Conservation (phyloP, 2,797 vertebrate genomes). For the Mycteria americana region DNA sequence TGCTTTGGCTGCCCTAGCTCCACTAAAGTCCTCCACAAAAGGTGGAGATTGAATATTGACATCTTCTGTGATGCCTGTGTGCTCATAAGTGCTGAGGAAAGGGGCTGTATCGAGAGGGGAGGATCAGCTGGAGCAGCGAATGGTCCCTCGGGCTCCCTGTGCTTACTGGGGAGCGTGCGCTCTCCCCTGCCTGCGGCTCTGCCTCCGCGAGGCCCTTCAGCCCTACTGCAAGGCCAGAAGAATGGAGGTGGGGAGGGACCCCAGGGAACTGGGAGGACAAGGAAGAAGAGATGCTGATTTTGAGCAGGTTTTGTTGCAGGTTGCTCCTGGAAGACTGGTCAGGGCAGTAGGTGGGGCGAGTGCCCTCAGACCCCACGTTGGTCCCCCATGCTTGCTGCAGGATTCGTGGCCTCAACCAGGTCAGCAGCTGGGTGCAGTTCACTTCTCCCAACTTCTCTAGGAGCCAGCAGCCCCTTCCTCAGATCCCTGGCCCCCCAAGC, state of each 20-base stretch:
- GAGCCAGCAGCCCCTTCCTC: neutral
- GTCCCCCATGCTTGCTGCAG: neutral
- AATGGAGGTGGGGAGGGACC: neutral
- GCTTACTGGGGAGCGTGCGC: neutral
- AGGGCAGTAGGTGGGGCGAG: neutral
- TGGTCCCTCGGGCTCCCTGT: neutral
- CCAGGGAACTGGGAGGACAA: neutral
- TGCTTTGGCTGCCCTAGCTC: neutral
- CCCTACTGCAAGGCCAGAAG: neutral
- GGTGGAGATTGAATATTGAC: neutral
- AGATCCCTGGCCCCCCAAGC: neutral
- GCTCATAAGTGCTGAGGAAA: neutral
- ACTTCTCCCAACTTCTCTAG: neutral
- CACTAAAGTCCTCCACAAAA: neutral
- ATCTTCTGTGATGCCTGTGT: neutral
- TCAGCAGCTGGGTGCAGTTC: neutral
- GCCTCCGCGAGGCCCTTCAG: neutral
- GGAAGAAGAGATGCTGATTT: neutral
- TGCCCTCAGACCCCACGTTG: rapidly evolving
- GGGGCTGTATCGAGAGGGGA: neutral
- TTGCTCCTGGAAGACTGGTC: neutral
- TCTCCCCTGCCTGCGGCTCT: neutral
- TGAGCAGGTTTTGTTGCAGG: neutral
- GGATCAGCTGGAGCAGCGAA: neutral
- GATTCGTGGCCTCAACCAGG: neutral